Evolutionary conservation across 1,140 invertebrate species (phyloP), one percentile per base, ranked within the genome.

Genomic region (Cardiocondyla obscurior): DNA sequence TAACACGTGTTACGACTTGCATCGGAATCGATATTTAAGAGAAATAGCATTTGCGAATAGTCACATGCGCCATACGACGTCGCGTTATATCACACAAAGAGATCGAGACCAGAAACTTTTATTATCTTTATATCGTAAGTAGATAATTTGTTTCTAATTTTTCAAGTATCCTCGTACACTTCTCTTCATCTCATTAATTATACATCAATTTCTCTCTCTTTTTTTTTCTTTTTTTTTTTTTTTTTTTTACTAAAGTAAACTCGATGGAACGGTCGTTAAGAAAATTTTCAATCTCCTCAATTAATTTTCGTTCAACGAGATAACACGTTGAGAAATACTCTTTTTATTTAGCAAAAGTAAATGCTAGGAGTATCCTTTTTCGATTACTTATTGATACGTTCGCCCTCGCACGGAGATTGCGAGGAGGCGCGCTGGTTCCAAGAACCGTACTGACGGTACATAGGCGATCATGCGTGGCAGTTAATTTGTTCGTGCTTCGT

Each of bases 1-100:
- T 88, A 86, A 86, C 73, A 77, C 76, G 53, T 81, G 77, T 81
- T 81, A 73, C 69, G 42, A 16, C 67, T 49, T 73, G 77, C 77
- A 81, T 81, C 77, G 53, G 70, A 81, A 81, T 81, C 77, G 69
- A 81, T 73, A 73, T 73, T 72, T 73, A 81, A 73, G 39, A 81
- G 51, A 81, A 70, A 60, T 73, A 39, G 53, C 51, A 81, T 36
- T 28, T 28, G 51, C 36, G 51, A 3, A 44, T 39, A 58, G 65
- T 72, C 39, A 44, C 60, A 22, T n/a, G n/a, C n/a, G n/a, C 33
- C 19, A 33, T 39, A 60, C 33, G 58, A 65, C 51, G 60, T 36
- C 33, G 33, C 57, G 8, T 64, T 64, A 10, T 64, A 22, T 65
- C 49, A 51, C 19, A 33, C 25, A 55, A 30, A 53, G 46, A 67